A percentile compares a stretch with the other conserved stretches of the same genome.
Evolutionary conservation across 2,797 vertebrate species (phyloP).

Genomic region (Carcharodon carcharias): DNA sequence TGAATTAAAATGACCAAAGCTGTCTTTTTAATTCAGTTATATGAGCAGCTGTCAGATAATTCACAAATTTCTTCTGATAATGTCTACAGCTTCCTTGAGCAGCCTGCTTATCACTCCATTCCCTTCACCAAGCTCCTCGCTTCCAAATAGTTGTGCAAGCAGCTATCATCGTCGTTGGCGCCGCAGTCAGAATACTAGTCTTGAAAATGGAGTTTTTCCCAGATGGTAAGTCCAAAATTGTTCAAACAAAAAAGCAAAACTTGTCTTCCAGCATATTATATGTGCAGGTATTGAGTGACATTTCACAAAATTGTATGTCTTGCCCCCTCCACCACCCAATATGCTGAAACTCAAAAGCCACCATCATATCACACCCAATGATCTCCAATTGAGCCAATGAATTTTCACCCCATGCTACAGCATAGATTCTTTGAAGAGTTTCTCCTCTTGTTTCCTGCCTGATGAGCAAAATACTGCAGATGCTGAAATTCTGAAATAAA

Average conservation of each 20-base stretch:
- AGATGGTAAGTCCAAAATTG: slow-evolving; percentile 70
- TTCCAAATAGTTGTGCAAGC: slow-evolving; percentile 92
- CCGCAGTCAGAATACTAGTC: slow-evolving; percentile 93
- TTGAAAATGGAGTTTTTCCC: slow-evolving; percentile 96
- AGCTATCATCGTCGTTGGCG: slow-evolving; percentile 96
- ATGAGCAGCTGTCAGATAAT: background rate
- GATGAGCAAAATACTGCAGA: background rate
- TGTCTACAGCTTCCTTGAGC: slow-evolving; percentile 80
- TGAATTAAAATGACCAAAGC: background rate
- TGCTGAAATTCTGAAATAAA: no score
- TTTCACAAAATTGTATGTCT: background rate
- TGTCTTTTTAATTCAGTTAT: background rate
- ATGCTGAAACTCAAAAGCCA: background rate
- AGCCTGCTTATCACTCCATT: slow-evolving; percentile 92
- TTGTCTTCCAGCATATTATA: background rate
- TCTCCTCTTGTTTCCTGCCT: background rate
- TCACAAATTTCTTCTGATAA: slow-evolving; percentile 36
- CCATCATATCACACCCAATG: background rate
- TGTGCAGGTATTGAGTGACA: background rate
- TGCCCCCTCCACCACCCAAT: background rate
- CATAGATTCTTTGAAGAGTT: background rate
- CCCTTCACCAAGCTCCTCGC: slow-evolving; percentile 89
- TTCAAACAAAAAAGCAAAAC: background rate
- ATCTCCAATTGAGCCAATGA: background rate
- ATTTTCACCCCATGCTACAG: background rate